These are phyloP conservation scores for Anaspis maculata DNA, from an alignment of 2,888 invertebrate genomes.

Conservation along the genomic window DNA sequence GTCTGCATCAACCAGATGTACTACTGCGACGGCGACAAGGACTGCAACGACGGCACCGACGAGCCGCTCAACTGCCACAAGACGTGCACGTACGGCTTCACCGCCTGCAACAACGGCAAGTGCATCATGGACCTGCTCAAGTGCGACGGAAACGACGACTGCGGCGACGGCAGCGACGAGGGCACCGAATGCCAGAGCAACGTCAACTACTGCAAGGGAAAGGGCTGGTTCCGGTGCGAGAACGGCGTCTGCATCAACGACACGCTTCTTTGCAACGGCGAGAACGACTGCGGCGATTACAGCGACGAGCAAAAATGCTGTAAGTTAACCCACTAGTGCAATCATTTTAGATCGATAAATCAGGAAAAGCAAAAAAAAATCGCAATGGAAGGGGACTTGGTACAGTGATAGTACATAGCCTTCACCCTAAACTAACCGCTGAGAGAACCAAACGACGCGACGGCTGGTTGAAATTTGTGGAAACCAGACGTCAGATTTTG, in stretches of 20 bases:
- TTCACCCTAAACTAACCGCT: no score
- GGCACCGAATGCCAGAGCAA: conserved; percentile 35
- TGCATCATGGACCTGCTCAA: conserved; percentile 57
- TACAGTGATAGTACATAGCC: no score
- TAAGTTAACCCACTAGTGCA: no score
- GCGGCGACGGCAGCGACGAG: conserved; percentile 61
- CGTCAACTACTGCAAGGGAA: conserved; percentile 31
- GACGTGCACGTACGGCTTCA: conserved; percentile 43
- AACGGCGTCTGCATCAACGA: conserved; percentile 66
- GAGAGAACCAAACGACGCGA: no score
- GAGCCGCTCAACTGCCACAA: conserved; percentile 51
- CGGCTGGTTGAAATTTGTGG: no score
- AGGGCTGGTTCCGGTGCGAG: conserved; percentile 56
- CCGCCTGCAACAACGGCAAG: conserved; percentile 53
- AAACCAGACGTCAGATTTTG: no score
- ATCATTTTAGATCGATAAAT: no score
- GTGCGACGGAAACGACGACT: conserved; percentile 68
- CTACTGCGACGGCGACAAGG: conserved; percentile 60
- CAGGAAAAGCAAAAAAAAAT: no score
- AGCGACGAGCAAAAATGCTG: conserved; percentile 56
- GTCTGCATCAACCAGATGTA: conserved; percentile 50
- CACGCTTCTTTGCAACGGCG: conserved; percentile 61
- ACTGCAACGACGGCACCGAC: conserved; percentile 64
- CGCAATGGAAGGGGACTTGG: no score
- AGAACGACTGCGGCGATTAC: conserved; percentile 65